Base-by-base conservation (phyloP, 2,888 invertebrate genomes). In the Leucophenga montana region DNA sequence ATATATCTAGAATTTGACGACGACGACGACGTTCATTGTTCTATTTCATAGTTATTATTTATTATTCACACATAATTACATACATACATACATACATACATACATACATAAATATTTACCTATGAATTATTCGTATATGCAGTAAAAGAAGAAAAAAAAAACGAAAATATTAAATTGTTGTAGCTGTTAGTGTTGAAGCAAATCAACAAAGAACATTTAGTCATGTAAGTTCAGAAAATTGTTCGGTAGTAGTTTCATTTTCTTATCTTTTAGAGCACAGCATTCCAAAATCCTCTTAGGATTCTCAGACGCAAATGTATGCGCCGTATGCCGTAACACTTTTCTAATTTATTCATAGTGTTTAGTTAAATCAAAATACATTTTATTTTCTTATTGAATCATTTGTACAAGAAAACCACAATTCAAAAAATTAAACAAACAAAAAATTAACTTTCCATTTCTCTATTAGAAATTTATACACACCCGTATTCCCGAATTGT, bases 11-110 rank as follows among this genome's bases (percentile, higher is more conserved):
- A 59, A 22, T 39, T 39, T 39, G 39, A 11, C 33, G 48, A 46
- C 39, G 56, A 31, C 33, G 11, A 61, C 33, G 72, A 8, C 39
- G 39, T 20, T 48, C 48, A 64, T 64, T 75, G 79, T 80, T 82
- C 75, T 83, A 83, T 72, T 78, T 82, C 61, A 14, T 64, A 57
- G 57, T 57, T 57, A 57, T 57, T 57, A 20, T 20, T 54, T 54
- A 54, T 54, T 39, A 39, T 39, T 71, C 33, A 66, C 1, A 68
- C 66, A 44, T 31, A 66, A 48, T 61, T 66, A 46, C 33, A 66
- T 70, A 53, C 44, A 70, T 16, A 70, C 44, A 64, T 20, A 48
- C 48, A 64, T 22, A 64, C 66, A 71, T 48, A 68, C 44, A 61
- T 62, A 57, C 8, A 57, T 31, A 27, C 56, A 22, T 22, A 56